A percentile compares a stretch with the other conserved stretches of the same genome.
Evolutionary conservation across 2,888 invertebrate genomes (phyloP).

Genomic region (Lasioglossum vierecki): DNA sequence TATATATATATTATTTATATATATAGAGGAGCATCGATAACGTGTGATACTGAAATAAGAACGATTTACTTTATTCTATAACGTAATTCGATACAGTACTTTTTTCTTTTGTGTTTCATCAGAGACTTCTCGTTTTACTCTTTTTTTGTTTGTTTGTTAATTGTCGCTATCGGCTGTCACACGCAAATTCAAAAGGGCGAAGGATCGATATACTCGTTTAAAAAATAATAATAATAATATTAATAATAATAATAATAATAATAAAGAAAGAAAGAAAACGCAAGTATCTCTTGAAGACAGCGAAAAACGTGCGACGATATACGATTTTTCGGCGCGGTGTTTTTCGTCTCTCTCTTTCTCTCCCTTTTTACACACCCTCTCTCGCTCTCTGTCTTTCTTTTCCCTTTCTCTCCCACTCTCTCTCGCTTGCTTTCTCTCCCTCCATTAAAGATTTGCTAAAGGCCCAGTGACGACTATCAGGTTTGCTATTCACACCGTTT

Average conservation of each 20-base stretch:
- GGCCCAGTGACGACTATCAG: conserved; percentile 29
- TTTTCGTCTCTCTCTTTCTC: conserved; percentile 19
- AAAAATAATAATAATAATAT: conserved; percentile 16
- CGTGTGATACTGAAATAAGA: conserved; percentile 53
- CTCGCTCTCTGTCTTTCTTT: conserved; percentile 8
- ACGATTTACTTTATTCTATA: conserved; percentile 59
- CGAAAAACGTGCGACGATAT: conserved; percentile 28
- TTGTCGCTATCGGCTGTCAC: conserved; percentile 50
- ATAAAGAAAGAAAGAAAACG: conserved; percentile 33
- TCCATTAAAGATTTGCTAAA: conserved; percentile 23
- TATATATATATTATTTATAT: conserved; percentile 11
- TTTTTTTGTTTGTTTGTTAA: conserved; percentile 11
- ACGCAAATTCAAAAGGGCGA: conserved; percentile 37
- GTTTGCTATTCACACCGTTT: conserved; percentile 23
- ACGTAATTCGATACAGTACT: conserved; percentile 53
- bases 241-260: conserved; percentile 15
- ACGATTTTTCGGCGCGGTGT: conserved; percentile 29
- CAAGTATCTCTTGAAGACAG: conserved; percentile 42
- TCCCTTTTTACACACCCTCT: conserved; percentile 13
- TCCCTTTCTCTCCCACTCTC: conserved; percentile 2
- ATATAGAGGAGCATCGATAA: conserved; percentile 47
- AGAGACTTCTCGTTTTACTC: conserved; percentile 27
- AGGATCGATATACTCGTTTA: conserved; percentile 39
- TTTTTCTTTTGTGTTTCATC: conserved; percentile 29
- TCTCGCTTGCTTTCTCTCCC: conserved; percentile 7